Percentiles rank a stretch among this genome's conserved stretches.
Conservation (phyloP, 1,140 invertebrate species). For the Trachymyrmex septentrionalis region DNA sequence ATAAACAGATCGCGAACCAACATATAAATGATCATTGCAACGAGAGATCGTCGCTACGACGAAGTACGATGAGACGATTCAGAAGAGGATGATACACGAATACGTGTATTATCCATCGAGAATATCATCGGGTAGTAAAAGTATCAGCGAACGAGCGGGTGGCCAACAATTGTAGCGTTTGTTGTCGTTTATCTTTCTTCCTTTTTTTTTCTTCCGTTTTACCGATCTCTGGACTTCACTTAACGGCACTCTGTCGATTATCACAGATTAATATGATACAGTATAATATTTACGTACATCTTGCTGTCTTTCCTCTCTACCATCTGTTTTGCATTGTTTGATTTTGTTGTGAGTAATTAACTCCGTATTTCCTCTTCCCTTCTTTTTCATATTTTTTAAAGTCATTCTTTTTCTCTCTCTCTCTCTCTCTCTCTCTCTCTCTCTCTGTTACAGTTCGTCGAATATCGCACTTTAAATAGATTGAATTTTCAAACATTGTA, state of each 20-base stretch:
- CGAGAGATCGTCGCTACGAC: background rate
- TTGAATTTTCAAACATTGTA: background rate
- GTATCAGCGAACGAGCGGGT: slow-evolving; percentile 8
- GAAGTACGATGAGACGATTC: background rate
- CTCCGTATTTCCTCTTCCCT: background rate
- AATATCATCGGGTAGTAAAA: slow-evolving; percentile 45
- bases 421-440: background rate
- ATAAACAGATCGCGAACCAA: slow-evolving; percentile 6
- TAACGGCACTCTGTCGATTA: slow-evolving; percentile 6
- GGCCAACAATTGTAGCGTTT: slow-evolving; percentile 13
- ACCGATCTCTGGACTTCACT: background rate
- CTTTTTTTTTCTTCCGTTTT: background rate
- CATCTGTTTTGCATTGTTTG: slow-evolving; percentile 11
- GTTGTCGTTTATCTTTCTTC: background rate
- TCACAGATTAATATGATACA: background rate
- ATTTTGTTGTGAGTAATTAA: background rate
- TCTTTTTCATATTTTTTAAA: background rate
- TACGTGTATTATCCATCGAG: slow-evolving; percentile 10
- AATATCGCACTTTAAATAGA: background rate
- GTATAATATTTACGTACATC: background rate
- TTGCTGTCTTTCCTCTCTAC: background rate
- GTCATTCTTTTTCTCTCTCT: background rate
- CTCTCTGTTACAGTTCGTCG: background rate
- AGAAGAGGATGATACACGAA: slow-evolving; percentile 14
- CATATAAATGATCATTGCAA: background rate